Conservation (phyloP, 2,113 vertebrate genomes). For the Epinephelus fuscoguttatus region DNA sequence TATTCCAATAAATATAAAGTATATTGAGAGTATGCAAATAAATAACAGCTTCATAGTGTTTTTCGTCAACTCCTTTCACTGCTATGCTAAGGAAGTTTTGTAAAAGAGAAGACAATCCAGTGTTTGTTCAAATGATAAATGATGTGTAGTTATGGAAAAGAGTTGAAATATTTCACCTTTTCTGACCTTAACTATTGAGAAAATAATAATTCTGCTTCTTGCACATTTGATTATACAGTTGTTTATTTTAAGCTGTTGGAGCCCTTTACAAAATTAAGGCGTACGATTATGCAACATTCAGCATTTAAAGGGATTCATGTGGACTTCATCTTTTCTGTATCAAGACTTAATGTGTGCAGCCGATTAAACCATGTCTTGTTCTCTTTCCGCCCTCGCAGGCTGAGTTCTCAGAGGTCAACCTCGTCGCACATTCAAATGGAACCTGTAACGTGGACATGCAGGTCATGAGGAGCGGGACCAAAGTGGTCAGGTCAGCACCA, state of each 20-base stretch:
- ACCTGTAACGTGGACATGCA: slow-evolving; percentile 95
- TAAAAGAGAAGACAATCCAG: neutral
- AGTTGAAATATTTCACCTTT: neutral
- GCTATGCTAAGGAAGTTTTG: neutral
- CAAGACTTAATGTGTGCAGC: neutral
- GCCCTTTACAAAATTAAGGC: neutral
- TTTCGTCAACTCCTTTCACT: neutral
- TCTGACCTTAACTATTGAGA: neutral
- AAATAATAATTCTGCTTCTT: neutral
- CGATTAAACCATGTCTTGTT: neutral
- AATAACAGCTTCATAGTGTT: slow-evolving; percentile 5
- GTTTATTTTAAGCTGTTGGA: neutral
- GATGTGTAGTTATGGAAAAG: neutral
- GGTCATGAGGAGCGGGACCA: slow-evolving; percentile 90
- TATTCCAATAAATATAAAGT: neutral
- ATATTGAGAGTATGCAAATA: neutral
- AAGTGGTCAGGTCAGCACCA: slow-evolving; percentile 90
- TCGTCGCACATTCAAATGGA: slow-evolving; percentile 93
- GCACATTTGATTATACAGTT: neutral
- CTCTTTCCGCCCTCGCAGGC: slow-evolving; percentile 84
- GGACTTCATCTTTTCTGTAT: neutral
- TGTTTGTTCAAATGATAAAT: slow-evolving; percentile 10
- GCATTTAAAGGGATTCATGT: neutral
- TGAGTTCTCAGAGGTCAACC: slow-evolving; percentile 97
- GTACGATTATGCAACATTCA: neutral